Percentiles rank a stretch among this genome's conserved stretches.
Conservation (phyloP, 37 sponge, comb jelly and placozoan species). For the Beroe forskalii region DNA sequence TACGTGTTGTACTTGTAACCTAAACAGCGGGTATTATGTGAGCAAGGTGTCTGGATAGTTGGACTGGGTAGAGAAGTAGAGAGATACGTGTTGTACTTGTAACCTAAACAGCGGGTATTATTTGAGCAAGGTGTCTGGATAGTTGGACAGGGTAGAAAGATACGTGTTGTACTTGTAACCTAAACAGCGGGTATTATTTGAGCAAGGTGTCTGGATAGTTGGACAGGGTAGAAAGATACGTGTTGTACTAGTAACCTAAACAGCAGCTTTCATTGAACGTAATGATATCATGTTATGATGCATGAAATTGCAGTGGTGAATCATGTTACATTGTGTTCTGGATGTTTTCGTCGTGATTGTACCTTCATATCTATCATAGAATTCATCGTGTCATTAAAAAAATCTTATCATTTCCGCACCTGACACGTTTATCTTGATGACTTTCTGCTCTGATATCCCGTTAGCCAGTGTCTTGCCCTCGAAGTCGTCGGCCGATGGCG, state of each 20-base stretch:
- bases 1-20: conserved; percentile 51
- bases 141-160: conserved; percentile 12
- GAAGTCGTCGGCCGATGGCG: background rate
- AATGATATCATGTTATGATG: too few relatives aligned
- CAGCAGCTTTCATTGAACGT: background rate
- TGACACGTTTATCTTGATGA: conserved; percentile 57
- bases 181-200: too few relatives aligned
- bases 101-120: too few relatives aligned
- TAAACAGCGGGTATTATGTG: too few relatives aligned
- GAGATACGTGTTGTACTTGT: conserved; percentile 39
- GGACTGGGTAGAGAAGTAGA: background rate
- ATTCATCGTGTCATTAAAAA: too few relatives aligned
- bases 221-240: conserved; percentile 38
- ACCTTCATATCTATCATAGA: too few relatives aligned
- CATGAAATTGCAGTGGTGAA: too few relatives aligned
- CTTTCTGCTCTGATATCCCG: conserved; percentile 46
- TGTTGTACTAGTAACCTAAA: conserved; percentile 54
- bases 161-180: conserved; percentile 51
- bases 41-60: conserved; percentile 56
- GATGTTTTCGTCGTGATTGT: too few relatives aligned
- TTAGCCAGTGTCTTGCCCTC: conserved; percentile 44
- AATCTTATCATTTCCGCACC: too few relatives aligned
- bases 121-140: conserved; percentile 44
- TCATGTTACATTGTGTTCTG: too few relatives aligned
- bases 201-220: conserved; percentile 63